These are phyloP conservation scores for Falcunculus frontatus DNA, from an alignment of 2,113 vertebrate species.

Conservation along the genomic window DNA sequence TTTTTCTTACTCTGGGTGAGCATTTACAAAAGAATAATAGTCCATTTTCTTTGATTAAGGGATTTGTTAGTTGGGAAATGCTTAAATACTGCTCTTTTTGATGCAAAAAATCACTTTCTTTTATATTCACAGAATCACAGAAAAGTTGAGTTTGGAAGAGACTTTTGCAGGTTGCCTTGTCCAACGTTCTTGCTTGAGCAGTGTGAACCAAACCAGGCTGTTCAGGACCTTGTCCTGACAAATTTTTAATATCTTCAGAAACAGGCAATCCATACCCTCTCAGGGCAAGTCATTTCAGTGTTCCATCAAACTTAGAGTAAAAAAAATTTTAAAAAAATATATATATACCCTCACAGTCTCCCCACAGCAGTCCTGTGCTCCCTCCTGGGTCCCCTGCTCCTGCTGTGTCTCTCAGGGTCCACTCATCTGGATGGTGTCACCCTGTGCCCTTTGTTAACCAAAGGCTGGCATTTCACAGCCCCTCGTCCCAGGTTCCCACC, in stretches of 20 bases:
- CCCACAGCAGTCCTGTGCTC: too few species aligned
- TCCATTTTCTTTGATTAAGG: constrained; percentile 1
- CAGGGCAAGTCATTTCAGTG: not conserved
- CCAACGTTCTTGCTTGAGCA: not conserved
- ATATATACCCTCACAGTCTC: too few species aligned
- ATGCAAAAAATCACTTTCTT: not conserved
- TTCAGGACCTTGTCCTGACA: not conserved
- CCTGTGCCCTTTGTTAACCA: not conserved
- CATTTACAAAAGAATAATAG: not conserved
- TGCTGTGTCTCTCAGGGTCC: not conserved
- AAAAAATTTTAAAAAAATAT: not conserved
- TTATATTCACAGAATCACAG: not conserved
- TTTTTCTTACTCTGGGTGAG: not conserved
- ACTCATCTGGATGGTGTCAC: not conserved
- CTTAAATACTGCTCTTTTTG: not conserved
- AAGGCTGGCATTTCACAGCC: accelerated
- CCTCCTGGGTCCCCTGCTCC: not conserved
- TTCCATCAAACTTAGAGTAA: not conserved
- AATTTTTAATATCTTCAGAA: not conserved
- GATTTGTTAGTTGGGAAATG: not conserved
- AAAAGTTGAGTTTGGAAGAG: not conserved
- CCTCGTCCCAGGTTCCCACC: not conserved
- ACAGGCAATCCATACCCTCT: not conserved
- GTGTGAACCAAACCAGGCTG: not conserved
- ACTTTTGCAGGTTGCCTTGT: not conserved